Evolutionary conservation across 2,797 vertebrate genomes (phyloP).

Genomic region (Sciurus carolinensis): DNA sequence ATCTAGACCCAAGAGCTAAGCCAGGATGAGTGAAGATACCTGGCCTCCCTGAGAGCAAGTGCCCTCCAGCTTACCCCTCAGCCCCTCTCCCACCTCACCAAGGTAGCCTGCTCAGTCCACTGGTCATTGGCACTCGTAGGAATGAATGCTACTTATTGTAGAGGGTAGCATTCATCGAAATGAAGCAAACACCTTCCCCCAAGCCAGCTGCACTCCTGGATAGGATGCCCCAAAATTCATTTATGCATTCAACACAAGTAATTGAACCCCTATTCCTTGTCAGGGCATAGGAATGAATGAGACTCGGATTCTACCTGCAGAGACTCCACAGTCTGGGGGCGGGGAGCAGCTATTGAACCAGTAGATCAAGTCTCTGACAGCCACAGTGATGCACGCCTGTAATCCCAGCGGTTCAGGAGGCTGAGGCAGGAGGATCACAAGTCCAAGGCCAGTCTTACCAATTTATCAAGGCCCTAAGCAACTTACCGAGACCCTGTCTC

Average conservation of each 20-base stretch:
- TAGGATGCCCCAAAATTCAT: not conserved
- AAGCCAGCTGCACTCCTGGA: not conserved
- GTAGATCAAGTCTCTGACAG: not conserved
- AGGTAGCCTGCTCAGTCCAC: not conserved
- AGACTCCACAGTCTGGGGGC: not conserved
- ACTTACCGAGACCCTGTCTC: too few species aligned
- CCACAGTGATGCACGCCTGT: too few species aligned
- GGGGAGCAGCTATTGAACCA: not conserved
- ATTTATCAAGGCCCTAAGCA: too few species aligned
- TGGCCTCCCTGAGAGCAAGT: not conserved
- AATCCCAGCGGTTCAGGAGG: too few species aligned
- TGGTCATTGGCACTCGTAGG: not conserved
- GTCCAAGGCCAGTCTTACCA: too few species aligned
- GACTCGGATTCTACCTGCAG: not conserved
- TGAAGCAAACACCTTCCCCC: not conserved
- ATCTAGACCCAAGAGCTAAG: not conserved
- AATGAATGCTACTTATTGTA: too few species aligned
- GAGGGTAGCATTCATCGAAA: not conserved
- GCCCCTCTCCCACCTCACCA: not conserved
- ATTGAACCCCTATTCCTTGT: not conserved
- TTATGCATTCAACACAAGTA: not conserved
- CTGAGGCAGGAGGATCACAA: too few species aligned
- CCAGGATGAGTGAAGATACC: not conserved
- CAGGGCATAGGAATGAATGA: not conserved
- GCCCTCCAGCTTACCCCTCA: not conserved